Percentiles rank a stretch among this genome's conserved stretches.
Evolutionary conservation across 2,113 vertebrate species (phyloP).

Genomic region (Pygoscelis antarcticus): DNA sequence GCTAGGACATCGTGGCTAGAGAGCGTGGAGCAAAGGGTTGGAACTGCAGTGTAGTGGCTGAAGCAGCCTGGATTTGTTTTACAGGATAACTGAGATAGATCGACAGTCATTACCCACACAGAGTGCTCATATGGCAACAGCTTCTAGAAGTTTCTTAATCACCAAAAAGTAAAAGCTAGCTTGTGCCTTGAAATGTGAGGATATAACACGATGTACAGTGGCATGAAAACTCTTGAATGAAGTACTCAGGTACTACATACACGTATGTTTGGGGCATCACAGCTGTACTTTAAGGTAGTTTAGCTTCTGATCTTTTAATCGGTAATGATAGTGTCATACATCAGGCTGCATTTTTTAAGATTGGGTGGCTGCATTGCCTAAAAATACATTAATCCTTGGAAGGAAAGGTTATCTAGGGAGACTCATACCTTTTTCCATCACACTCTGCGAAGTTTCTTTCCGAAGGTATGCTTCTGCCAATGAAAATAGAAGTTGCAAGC

Average conservation of each 20-base stretch:
- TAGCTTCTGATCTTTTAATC: background rate
- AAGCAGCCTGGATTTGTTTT: background rate
- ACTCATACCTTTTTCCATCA: background rate
- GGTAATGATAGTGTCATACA: background rate
- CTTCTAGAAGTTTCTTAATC: background rate
- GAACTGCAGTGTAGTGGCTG: background rate
- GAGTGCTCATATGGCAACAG: background rate
- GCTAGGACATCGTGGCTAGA: background rate
- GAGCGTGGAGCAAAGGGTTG: background rate
- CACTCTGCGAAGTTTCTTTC: background rate
- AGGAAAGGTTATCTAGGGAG: constrained; percentile 1
- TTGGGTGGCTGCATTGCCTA: background rate
- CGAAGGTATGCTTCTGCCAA: background rate
- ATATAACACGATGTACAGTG: rapidly evolving
- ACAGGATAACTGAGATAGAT: background rate
- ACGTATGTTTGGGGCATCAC: background rate
- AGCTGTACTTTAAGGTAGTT: background rate
- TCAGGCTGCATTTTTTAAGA: background rate
- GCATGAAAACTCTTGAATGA: background rate
- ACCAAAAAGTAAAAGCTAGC: background rate
- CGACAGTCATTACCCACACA: rapidly evolving
- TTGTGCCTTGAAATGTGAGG: background rate
- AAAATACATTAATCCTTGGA: constrained; percentile 22
- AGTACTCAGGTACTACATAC: background rate
- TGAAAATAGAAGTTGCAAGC: background rate